Evolutionary conservation across 2,888 invertebrate genomes (phyloP).

Genomic region (Carterocephalus palaemon): DNA sequence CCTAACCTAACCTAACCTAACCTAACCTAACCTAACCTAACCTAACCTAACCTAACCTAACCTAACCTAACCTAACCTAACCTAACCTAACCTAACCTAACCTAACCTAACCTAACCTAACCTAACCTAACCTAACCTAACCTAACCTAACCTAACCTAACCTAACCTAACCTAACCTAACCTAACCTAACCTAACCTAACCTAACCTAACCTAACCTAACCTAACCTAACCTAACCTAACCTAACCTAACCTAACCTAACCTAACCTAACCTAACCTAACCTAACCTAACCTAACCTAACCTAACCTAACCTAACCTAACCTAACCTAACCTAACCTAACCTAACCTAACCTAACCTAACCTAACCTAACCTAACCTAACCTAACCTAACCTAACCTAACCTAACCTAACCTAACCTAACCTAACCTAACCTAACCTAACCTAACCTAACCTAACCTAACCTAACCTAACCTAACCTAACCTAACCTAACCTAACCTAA

Average conservation of each 20-base stretch:
- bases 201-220: not conserved
- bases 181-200: not conserved
- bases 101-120: too few relatives aligned
- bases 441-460: not conserved
- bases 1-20: too few relatives aligned
- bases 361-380: not conserved
- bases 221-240: not conserved
- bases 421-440: not conserved
- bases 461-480: not conserved
- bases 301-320: not conserved
- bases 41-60: too few relatives aligned
- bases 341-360: not conserved
- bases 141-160: too few relatives aligned
- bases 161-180: too few relatives aligned
- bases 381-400: not conserved
- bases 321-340: not conserved
- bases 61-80: too few relatives aligned
- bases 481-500: not conserved
- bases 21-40: too few relatives aligned
- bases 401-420: not conserved
- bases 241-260: not conserved
- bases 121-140: too few relatives aligned
- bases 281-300: not conserved
- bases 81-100: too few relatives aligned
- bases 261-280: not conserved